Evolutionary conservation across 2,113 vertebrate species (phyloP), one percentile per base, ranked within the genome.

Genomic region (Origma solitaria): DNA sequence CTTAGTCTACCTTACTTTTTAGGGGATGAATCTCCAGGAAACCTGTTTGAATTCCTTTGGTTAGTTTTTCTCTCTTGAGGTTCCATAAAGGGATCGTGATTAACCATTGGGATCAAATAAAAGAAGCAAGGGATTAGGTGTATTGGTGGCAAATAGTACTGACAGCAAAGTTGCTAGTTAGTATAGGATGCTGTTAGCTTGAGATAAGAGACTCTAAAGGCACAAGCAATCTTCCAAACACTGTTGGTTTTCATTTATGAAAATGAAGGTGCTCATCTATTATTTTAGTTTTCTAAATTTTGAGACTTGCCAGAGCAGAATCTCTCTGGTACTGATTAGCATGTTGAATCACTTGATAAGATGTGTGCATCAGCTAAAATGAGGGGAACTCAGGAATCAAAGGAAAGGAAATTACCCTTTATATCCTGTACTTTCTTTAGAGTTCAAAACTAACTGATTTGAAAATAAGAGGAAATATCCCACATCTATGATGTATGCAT

Each of bases 291-390:
- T 80, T 90, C 61, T 71, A 72, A 94, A 79, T 85, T 72, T 87
- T 89, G 82, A 76, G 50, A 65, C 31, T 87, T 85, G 45, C 15
- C 13, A 45, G 40, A 86, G 38, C 56, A 88, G 85, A 90, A 68
- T 64, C 53, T 88, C n/a, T 69, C 50, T 65, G 50, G 22, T 82
- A 65, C 82, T 95, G 79, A 96, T 94, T 88, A 90, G 88, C 71
- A 81, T 81, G 79, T 83, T 90, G 82, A 96, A 92, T 95, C 75
- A 78, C 82, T 94, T 68, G 70, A 78, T 96, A 66, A 70, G 64
- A 78, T 82, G 75, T 65, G 42, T 73, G 62, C 94, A 86, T 92
- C 79, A 94, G 92, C 92, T 93, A 62, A 94, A 96, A 95, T 90
- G 82, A 90, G 72, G 66, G 71, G 75, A 95, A 95, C 38, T 88